Percentiles rank a stretch among this genome's conserved stretches.
phyloP scores from a whole-genome alignment of 2,888 invertebrate species.

The Cotesia congregata region DNA sequence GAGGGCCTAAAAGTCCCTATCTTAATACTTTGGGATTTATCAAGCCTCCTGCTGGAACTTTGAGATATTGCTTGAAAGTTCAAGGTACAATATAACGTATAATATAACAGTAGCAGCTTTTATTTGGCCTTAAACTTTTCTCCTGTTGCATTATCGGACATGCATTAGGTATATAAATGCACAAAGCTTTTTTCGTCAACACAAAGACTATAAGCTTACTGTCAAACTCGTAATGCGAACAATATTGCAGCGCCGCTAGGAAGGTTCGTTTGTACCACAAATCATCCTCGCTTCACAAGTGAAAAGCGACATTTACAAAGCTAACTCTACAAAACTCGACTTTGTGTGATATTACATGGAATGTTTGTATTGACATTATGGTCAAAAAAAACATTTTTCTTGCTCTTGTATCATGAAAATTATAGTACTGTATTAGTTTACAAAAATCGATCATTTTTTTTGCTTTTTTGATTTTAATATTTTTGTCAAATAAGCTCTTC shows the following conservation, averaged over 20 bases:
- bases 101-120: too few relatives aligned
- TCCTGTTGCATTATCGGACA: constrained; percentile 24
- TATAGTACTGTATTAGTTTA: too few relatives aligned
- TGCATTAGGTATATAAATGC: background rate
- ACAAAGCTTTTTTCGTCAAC: constrained; percentile 11
- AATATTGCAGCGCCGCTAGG: background rate
- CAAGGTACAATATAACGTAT: constrained; percentile 22
- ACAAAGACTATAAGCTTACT: background rate
- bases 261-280: background rate
- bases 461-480: too few relatives aligned
- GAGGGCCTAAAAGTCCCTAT: background rate
- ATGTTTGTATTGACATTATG: too few relatives aligned
- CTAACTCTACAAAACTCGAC: background rate
- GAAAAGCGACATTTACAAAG: background rate
- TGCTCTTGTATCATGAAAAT: too few relatives aligned
- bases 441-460: too few relatives aligned
- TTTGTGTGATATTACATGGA: background rate
- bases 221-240: background rate
- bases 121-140: constrained; percentile 13
- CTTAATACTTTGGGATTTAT: background rate
- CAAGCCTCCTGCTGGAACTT: background rate
- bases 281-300: background rate
- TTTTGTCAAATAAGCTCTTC: too few relatives aligned
- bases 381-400: too few relatives aligned
- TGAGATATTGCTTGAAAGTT: background rate